Evolutionary conservation across 1,140 invertebrate species (phyloP).

Genomic region (Aleiodes sp.): DNA sequence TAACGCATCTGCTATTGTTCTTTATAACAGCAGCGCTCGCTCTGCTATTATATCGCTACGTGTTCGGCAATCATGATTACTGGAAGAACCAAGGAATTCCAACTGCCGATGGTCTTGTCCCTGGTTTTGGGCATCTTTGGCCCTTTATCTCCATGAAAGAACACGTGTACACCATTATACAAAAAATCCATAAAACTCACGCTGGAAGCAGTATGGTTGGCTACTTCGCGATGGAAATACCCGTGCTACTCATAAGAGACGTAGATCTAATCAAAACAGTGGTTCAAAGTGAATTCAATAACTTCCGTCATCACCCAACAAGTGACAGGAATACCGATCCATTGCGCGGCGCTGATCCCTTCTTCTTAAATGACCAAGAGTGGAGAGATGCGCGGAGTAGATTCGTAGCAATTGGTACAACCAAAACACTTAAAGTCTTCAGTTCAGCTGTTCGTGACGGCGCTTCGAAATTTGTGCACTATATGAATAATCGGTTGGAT

Average conservation of each 20-base stretch:
- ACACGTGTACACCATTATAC: constrained; percentile 24
- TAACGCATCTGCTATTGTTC: not conserved
- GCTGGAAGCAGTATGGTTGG: constrained; percentile 45
- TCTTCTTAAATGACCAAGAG: constrained; percentile 44
- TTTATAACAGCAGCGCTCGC: not conserved
- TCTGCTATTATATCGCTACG: not conserved
- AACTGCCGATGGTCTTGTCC: constrained; percentile 42
- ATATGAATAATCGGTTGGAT: constrained; percentile 31
- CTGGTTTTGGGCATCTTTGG: constrained; percentile 2
- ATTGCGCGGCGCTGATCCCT: constrained; percentile 47
- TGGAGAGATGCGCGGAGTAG: constrained; percentile 39
- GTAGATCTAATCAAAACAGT: constrained; percentile 49
- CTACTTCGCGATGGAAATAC: constrained; percentile 42
- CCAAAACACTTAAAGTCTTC: constrained; percentile 37
- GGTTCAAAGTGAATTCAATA: constrained; percentile 51
- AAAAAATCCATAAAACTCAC: constrained; percentile 35
- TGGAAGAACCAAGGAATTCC: constrained; percentile 63
- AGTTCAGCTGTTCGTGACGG: constrained; percentile 16
- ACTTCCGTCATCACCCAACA: constrained; percentile 40
- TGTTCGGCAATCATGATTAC: constrained; percentile 43
- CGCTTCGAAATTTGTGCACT: constrained; percentile 32
- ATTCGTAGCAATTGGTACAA: constrained; percentile 37
- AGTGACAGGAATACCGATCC: constrained; percentile 36
- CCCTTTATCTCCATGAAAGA: constrained; percentile 24
- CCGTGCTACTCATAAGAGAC: constrained; percentile 50